Percentiles rank a stretch among this genome's conserved stretches.
Evolutionary conservation across 2,797 vertebrate species (phyloP).

Genomic region (Dryobates pubescens): DNA sequence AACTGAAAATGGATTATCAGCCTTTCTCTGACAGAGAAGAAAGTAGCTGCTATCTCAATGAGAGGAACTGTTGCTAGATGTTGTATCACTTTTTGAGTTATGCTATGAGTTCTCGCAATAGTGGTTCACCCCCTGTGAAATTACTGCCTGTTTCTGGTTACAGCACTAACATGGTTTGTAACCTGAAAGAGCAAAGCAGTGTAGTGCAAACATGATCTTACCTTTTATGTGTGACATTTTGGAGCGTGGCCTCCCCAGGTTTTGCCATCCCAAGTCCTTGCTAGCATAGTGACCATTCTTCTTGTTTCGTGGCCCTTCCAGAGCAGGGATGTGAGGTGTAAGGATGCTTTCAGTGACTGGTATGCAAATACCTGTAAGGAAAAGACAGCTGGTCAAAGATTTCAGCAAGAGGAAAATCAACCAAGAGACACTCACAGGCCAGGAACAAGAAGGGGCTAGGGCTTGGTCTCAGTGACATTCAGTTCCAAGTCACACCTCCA

Average conservation of each 20-base stretch:
- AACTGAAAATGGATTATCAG: neutral
- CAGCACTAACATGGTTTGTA: neutral
- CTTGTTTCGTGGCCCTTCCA: conserved; percentile 87
- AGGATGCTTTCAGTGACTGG: conserved; percentile 90
- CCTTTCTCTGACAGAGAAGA: neutral
- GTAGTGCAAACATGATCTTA: conserved; percentile 40
- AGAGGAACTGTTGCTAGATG: neutral
- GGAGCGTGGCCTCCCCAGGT: conserved; percentile 83
- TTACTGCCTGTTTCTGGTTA: neutral
- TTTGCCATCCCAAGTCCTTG: conserved; percentile 93
- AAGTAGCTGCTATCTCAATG: neutral
- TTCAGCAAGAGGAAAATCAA: neutral
- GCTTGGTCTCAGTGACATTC: fast-evolving
- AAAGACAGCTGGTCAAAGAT: neutral
- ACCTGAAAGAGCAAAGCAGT: neutral
- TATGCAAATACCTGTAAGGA: conserved; percentile 88
- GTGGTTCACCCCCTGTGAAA: neutral
- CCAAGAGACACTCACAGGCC: neutral
- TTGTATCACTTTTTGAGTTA: neutral
- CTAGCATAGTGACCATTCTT: conserved; percentile 79
- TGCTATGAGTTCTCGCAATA: neutral
- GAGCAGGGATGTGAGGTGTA: conserved; percentile 88
- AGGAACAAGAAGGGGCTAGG: neutral
- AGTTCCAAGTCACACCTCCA: neutral
- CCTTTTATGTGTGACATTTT: conserved; percentile 92